phyloP scores from a whole-genome alignment of 2,888 invertebrate species.

The Saturnia japonica region DNA sequence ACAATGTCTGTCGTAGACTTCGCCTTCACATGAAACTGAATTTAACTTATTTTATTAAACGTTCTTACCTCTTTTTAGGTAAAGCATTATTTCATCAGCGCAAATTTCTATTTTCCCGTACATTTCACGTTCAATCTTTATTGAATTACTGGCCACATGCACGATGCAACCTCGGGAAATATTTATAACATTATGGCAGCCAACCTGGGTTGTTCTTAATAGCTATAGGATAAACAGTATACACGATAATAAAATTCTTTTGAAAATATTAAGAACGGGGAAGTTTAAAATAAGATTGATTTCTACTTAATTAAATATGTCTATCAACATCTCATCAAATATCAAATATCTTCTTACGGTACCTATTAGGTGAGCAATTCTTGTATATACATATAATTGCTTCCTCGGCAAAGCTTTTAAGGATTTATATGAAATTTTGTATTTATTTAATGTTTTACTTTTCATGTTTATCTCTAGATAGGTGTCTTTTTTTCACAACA shows the following conservation, averaged over 20 bases:
- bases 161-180: slow-evolving; percentile 19
- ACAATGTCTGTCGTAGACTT: not conserved
- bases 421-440: no score
- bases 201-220: not conserved
- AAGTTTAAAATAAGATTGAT: not conserved
- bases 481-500: no score
- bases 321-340: not conserved
- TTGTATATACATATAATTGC: no score
- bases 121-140: slow-evolving; percentile 32
- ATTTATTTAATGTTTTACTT: no score
- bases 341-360: no score
- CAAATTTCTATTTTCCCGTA: slow-evolving; percentile 34
- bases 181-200: slow-evolving; percentile 5
- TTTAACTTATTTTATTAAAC: slow-evolving; percentile 49
- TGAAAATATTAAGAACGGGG: not conserved
- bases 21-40: slow-evolving; percentile 35
- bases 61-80: slow-evolving; percentile 25
- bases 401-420: no score
- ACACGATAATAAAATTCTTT: not conserved
- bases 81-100: slow-evolving; percentile 39
- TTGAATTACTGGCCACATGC: slow-evolving; percentile 31
- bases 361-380: no score
- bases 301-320: not conserved
- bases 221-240: no score
- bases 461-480: no score